Percentiles rank a stretch among this genome's conserved stretches.
Conservation (phyloP, 2,888 invertebrate species). For the Pheosia tremula region DNA sequence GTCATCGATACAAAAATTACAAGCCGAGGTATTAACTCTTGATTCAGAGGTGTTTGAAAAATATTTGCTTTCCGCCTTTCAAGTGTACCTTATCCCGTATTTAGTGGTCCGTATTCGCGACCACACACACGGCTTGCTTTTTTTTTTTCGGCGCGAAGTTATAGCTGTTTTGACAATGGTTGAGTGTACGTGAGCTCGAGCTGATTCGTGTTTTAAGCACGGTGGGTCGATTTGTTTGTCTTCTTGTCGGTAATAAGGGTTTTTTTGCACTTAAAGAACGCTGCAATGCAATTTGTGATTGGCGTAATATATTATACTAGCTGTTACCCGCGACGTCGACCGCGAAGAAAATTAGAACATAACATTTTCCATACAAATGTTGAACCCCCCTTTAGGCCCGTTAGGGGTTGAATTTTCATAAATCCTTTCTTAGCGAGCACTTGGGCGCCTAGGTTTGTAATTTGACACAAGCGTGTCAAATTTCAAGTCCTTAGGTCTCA, state of each 20-base stretch:
- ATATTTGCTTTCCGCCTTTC: conserved; percentile 73
- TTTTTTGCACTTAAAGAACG: background rate
- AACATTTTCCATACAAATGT: too few relatives aligned
- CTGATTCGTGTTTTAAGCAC: conserved; percentile 76
- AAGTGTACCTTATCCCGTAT: conserved; percentile 71
- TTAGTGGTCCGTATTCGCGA: conserved; percentile 69
- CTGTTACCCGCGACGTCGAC: too few relatives aligned
- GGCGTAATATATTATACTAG: too few relatives aligned
- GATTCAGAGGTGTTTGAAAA: conserved; percentile 77
- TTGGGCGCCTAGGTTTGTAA: too few relatives aligned
- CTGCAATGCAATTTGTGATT: background rate
- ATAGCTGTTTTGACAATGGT: conserved; percentile 82
- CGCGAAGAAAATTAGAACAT: too few relatives aligned
- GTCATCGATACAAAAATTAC: conserved; percentile 80
- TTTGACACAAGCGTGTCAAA: too few relatives aligned
- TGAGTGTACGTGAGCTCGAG: conserved; percentile 70
- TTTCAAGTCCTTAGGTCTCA: too few relatives aligned
- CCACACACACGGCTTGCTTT: conserved; percentile 58
- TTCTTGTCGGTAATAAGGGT: conserved; percentile 32
- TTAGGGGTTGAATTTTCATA: too few relatives aligned
- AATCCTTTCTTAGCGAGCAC: too few relatives aligned
- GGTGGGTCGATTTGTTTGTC: conserved; percentile 61
- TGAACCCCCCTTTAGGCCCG: too few relatives aligned
- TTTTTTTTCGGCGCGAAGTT: conserved; percentile 65
- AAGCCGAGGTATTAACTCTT: conserved; percentile 71